These are phyloP conservation scores for Phylloscopus whistleri DNA, from an alignment of 2,113 vertebrate genomes.

Conservation along the genomic window DNA sequence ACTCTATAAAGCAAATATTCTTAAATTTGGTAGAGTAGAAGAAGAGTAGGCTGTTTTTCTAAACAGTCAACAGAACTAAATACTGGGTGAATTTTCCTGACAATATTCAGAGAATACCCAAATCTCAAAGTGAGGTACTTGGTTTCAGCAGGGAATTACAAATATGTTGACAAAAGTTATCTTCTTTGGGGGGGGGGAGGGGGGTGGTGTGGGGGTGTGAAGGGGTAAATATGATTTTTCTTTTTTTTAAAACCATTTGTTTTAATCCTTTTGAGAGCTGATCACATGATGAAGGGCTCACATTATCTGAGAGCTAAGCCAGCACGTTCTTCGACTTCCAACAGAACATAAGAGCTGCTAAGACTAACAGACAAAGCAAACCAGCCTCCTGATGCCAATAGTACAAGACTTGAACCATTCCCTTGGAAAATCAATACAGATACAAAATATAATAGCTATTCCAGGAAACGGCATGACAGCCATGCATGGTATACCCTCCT, in stretches of 20 bases:
- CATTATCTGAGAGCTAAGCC: neutral
- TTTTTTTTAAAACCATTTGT: neutral
- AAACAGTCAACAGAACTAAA: neutral
- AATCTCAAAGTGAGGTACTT: neutral
- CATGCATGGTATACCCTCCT: neutral
- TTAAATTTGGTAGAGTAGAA: neutral
- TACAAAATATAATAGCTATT: neutral
- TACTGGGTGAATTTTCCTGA: neutral
- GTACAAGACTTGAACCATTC: neutral
- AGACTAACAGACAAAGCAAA: neutral
- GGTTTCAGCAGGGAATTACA: neutral
- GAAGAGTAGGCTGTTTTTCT: accelerated
- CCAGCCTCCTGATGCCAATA: neutral
- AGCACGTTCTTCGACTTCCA: neutral
- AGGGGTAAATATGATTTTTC: neutral
- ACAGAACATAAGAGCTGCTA: neutral
- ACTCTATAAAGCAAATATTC: neutral
- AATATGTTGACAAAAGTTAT: neutral
- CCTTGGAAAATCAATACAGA: neutral
- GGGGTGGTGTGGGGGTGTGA: accelerated
- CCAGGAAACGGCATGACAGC: neutral
- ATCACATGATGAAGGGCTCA: neutral
- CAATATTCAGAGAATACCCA: neutral
- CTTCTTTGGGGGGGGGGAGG: accelerated
- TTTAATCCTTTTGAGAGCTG: neutral